phyloP scores from a whole-genome alignment of 2,888 invertebrate genomes.

The Drosophila greeni region DNA sequence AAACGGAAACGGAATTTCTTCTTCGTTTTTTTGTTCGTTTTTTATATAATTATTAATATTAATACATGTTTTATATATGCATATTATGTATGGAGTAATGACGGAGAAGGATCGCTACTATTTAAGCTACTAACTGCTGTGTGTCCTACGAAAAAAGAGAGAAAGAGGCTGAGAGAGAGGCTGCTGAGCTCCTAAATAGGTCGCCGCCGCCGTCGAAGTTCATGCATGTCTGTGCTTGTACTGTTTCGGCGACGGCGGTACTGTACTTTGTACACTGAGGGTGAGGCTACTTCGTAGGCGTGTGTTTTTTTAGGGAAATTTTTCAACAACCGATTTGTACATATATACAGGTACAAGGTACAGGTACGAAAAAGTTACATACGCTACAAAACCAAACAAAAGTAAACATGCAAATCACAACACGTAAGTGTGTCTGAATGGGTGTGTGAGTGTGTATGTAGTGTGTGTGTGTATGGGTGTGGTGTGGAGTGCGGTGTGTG shows the following conservation, averaged over 20 bases:
- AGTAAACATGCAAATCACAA: conserved; percentile 36
- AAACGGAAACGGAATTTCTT: conserved; percentile 13
- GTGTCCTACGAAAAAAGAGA: conserved; percentile 25
- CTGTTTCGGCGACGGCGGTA: conserved; percentile 1
- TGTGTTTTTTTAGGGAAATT: conserved; percentile 15
- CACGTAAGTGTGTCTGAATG: conserved; percentile 18
- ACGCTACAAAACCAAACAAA: conserved; percentile 37
- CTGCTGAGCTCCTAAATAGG: conserved; percentile 1
- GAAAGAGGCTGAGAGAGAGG: conserved; percentile 3
- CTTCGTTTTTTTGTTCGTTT: not conserved
- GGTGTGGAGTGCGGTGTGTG: not conserved
- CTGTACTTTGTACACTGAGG: conserved; percentile 31
- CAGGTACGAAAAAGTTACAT: conserved; percentile 34
- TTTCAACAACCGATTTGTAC: conserved; percentile 33
- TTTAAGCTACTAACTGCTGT: conserved; percentile 28
- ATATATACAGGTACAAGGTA: conserved; percentile 32
- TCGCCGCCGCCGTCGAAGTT: not conserved
- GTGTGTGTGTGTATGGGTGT: not conserved
- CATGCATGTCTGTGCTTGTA: conserved; percentile 9
- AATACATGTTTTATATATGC: conserved; percentile 18
- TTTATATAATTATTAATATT: conserved; percentile 2
- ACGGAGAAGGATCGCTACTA: conserved; percentile 19
- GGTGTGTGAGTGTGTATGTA: no score
- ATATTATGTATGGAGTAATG: conserved; percentile 36
- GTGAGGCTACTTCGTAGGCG: conserved; percentile 9